Evolutionary conservation across 2,113 vertebrate species (phyloP).

Genomic region (Dipodomys merriami): DNA sequence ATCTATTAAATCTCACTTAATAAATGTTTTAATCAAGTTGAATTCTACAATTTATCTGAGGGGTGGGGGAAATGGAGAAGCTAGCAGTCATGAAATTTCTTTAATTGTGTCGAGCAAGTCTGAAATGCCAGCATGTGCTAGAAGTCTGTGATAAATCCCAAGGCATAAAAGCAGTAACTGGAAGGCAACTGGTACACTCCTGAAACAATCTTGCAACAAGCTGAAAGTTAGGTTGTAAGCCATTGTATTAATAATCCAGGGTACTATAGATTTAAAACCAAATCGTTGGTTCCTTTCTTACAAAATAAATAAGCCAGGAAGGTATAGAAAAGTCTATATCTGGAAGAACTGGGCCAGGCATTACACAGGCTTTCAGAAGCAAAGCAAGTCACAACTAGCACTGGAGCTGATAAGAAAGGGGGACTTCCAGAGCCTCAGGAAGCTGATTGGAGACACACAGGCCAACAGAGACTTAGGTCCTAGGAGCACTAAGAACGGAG

Average conservation of each 20-base stretch:
- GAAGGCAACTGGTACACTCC: slow-evolving; percentile 24
- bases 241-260: not conserved
- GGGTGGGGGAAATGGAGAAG: slow-evolving; percentile 9
- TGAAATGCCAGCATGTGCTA: slow-evolving; percentile 55
- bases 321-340: not conserved
- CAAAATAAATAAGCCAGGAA: not conserved
- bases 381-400: not conserved
- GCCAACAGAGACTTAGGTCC: not conserved
- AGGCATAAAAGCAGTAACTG: slow-evolving; percentile 44
- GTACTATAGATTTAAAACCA: slow-evolving; percentile 8
- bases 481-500: not conserved
- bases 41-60: slow-evolving; percentile 75
- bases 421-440: not conserved
- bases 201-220: slow-evolving; percentile 50
- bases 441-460: not conserved
- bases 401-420: not conserved
- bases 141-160: slow-evolving; percentile 57
- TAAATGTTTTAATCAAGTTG: slow-evolving; percentile 80
- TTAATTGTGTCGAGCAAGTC: slow-evolving; percentile 69
- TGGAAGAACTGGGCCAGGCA: not conserved
- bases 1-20: slow-evolving; percentile 80
- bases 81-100: slow-evolving; percentile 67
- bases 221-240: slow-evolving; percentile 21
- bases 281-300: not conserved
- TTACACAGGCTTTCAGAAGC: not conserved